These are phyloP conservation scores for Drosophila melanica DNA, from an alignment of 1,140 invertebrate species.

Conservation along the genomic window DNA sequence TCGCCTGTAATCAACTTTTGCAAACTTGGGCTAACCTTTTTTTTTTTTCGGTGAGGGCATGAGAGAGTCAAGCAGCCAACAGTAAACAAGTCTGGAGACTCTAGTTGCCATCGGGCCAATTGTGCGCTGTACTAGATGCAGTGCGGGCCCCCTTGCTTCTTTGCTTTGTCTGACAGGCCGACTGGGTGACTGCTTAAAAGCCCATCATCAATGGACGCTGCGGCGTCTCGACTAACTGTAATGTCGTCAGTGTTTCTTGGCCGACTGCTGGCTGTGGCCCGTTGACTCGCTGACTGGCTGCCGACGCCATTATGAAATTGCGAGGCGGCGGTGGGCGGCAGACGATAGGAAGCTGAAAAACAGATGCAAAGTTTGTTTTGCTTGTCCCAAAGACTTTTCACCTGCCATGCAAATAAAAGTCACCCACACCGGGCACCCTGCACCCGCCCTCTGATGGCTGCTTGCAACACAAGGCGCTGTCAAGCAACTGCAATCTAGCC, in stretches of 20 bases:
- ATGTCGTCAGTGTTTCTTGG: conserved; percentile 69
- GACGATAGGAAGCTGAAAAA: conserved; percentile 32
- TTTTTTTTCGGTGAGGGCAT: conserved; percentile 64
- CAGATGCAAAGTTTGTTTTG: conserved; percentile 77
- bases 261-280: conserved; percentile 14
- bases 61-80: conserved; percentile 34
- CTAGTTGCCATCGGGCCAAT: conserved; percentile 58
- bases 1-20: conserved; percentile 16
- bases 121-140: conserved; percentile 54
- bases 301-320: conserved; percentile 79
- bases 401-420: conserved; percentile 72
- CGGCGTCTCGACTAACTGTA: conserved; percentile 66
- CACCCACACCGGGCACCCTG: conserved; percentile 31
- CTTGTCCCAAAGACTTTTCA: conserved; percentile 69
- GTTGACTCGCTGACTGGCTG: conserved; percentile 35
- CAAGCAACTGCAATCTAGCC: conserved; percentile 44
- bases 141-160: conserved; percentile 2
- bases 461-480: conserved; percentile 13
- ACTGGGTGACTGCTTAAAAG: conserved; percentile 47
- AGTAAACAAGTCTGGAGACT: conserved; percentile 27
- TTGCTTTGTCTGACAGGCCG: conserved; percentile 26
- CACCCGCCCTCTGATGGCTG: neutral
- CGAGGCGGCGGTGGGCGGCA: conserved; percentile 11
- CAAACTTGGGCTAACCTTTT: conserved; percentile 57
- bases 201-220: conserved; percentile 48